A percentile compares a stretch with the other conserved stretches of the same genome.
Conservation (phyloP, 2,888 invertebrate species). For the Meteorus cinctellus region DNA sequence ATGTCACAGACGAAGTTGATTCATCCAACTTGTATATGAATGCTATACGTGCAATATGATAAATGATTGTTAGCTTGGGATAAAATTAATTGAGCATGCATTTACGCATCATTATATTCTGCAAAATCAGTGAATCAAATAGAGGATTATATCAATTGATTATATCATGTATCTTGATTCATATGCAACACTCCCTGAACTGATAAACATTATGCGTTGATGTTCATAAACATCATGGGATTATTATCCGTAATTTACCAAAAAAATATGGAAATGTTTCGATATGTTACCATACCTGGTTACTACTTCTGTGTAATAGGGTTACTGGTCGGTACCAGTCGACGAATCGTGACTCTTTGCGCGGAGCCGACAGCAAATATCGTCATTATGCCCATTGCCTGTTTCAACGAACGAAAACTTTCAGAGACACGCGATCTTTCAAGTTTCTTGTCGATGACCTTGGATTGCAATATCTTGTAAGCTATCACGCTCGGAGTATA, state of each 20-base stretch:
- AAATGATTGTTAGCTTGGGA: slow-evolving; percentile 24
- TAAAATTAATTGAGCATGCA: slow-evolving; percentile 23
- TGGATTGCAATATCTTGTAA: slow-evolving; percentile 43
- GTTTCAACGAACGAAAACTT: slow-evolving; percentile 63
- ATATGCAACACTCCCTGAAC: neutral
- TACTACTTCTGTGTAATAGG: slow-evolving; percentile 62
- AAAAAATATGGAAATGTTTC: too few relatives aligned
- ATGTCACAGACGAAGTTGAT: too few relatives aligned
- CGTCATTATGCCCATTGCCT: slow-evolving; percentile 65
- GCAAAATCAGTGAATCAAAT: slow-evolving; percentile 1
- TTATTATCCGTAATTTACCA: too few relatives aligned
- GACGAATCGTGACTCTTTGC: slow-evolving; percentile 63
- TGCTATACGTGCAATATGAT: neutral
- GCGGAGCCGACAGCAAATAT: slow-evolving; percentile 66
- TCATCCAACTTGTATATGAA: too few relatives aligned
- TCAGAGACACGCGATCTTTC: slow-evolving; percentile 64
- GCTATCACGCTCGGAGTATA: neutral
- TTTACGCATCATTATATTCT: slow-evolving; percentile 14
- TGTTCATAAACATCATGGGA: neutral
- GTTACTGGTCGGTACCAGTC: slow-evolving; percentile 50
- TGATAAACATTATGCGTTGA: neutral
- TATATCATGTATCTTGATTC: slow-evolving; percentile 17
- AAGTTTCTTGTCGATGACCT: slow-evolving; percentile 62
- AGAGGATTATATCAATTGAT: slow-evolving; percentile 24
- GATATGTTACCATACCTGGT: slow-evolving; percentile 48